These are phyloP conservation scores for Hirundichthys speculiger DNA, from an alignment of 2,113 vertebrate species.

Conservation along the genomic window DNA sequence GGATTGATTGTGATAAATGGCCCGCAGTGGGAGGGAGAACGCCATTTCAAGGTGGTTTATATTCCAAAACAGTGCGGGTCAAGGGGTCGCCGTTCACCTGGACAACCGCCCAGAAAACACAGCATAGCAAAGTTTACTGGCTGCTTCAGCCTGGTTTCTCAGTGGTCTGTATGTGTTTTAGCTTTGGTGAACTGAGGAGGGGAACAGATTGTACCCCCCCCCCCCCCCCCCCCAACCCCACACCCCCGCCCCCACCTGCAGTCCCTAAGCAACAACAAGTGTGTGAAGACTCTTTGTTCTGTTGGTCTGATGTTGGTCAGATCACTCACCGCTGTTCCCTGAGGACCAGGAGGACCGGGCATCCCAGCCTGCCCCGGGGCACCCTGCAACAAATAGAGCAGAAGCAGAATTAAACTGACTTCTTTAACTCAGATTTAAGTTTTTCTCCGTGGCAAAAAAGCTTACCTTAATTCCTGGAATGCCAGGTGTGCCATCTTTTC, in stretches of 20 bases:
- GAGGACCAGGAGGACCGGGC: slow-evolving; percentile 87
- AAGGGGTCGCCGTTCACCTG: slow-evolving; percentile 66
- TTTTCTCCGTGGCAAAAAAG: slow-evolving; percentile 14
- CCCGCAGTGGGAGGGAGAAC: slow-evolving; percentile 52
- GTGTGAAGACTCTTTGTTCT: slow-evolving; percentile 13
- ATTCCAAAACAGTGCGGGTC: slow-evolving; percentile 72
- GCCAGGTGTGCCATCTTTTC: slow-evolving; percentile 94
- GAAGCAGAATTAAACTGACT: slow-evolving; percentile 17
- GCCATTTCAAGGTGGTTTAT: slow-evolving; percentile 81
- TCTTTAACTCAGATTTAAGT: neutral
- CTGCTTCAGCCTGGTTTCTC: slow-evolving; percentile 14
- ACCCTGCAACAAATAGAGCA: slow-evolving; percentile 79
- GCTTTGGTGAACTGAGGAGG: slow-evolving; percentile 20
- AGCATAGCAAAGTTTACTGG: slow-evolving; percentile 41
- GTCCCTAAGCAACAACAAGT: slow-evolving; percentile 34
- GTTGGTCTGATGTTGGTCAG: neutral
- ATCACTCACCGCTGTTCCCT: slow-evolving; percentile 91
- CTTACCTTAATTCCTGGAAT: slow-evolving; percentile 92
- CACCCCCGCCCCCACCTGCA: too few species aligned
- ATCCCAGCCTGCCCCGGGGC: slow-evolving; percentile 83
- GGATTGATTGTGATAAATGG: slow-evolving; percentile 81
- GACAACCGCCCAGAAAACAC: slow-evolving; percentile 67
- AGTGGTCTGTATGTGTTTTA: slow-evolving; percentile 23
- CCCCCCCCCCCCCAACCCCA: too few species aligned
- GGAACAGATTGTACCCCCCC: slow-evolving; percentile 37